Evolutionary conservation across 2,888 invertebrate species (phyloP), one percentile per base, ranked within the genome.

Genomic region (Himalopsyche kuldschensis): DNA sequence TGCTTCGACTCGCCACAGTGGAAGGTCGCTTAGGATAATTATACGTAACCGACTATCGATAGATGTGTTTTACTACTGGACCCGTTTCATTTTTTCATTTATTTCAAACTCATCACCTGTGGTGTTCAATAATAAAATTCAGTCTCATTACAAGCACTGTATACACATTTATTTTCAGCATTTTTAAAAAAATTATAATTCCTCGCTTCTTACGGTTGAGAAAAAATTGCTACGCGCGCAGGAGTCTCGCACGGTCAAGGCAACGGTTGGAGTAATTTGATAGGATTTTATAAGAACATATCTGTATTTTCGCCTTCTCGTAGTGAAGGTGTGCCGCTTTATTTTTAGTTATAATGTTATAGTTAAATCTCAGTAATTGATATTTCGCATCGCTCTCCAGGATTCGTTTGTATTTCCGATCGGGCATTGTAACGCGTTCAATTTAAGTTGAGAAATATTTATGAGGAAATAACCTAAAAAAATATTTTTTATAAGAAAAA

Each of bases 11-110:
- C 31, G 63, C 55, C 55, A 17, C 41, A 41, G 79, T 31, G 79
- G 41, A 78, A 30, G 75, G 81, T 81, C 81, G 77, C 46, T 84
- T 84, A 84, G 84, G 84, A 81, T 84, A 84, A 84, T 84, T 84
- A 84, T 81, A 84, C 84, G 79, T 84, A 84, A 84, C 69, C 69
- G 69, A 69, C 80, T 83, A 83, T 81, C 47, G 78, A 84, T 84
- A 75, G 83, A 84, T 82, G 81, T 81, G 83, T 81, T 85, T 82
- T 69, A 69, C 79, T 84, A 81, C 80, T 41, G 78, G 79, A 78
- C 81, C 80, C 55, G 63, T 81, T 79, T 82, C 81, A 83, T 55
- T 78, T 76, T 48, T 84, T 20, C 41, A 78, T 83, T 75, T 80
- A 55, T 77, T 83, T 55, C 63, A 17, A 82, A 31, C 46, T 78